Evolutionary conservation across 2,888 invertebrate species (phyloP), one percentile per base, ranked within the genome.

Genomic region (Biston stratarius): DNA sequence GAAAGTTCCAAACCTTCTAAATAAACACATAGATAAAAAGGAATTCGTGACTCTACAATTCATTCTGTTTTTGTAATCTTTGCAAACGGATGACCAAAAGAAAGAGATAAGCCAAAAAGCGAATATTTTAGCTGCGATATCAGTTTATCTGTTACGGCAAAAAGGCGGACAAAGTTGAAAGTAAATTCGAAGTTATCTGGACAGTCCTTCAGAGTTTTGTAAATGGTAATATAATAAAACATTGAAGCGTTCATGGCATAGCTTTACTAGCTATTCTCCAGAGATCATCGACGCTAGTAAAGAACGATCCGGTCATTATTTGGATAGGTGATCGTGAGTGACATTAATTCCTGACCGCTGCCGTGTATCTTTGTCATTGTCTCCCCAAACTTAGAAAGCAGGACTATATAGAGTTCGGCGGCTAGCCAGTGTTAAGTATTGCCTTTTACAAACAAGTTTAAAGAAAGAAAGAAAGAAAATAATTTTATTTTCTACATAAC

Each of bases 141-240:
- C 69, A 57, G 52, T 67, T 61, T 66, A 67, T 71, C 71, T 68
- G 53, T 56, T 51, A 49, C 12, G 52, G 40, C 15, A 51, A 53
- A 65, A 59, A 64, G 63, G 47, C 47, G 42, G 40, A 55, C 58
- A 58, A 55, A 53, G 33, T 59, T 45, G 45, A 63, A 59, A 66
- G 66, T 66, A 33, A 53, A 58, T 58, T 59, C 51, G 51, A 65
- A 70, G 63, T 64, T 67, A 70, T 70, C 70, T 61, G 67, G 60
- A 52, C 67, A 45, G 56, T 51, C 53, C 52, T 56, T 68, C 47
- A 51, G 56, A 56, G 67, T 52, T 24, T 63, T 14, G 56, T 60
- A 47, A 51, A 56, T 24, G 36, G 36, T 36, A 11, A n/a, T 61
- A 56, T 1, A 6, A 5, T 5, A 42, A 61, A 61, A 24, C 14